Base-by-base conservation (phyloP, 1,140 invertebrate species). In the Drosophila aff. region DNA sequence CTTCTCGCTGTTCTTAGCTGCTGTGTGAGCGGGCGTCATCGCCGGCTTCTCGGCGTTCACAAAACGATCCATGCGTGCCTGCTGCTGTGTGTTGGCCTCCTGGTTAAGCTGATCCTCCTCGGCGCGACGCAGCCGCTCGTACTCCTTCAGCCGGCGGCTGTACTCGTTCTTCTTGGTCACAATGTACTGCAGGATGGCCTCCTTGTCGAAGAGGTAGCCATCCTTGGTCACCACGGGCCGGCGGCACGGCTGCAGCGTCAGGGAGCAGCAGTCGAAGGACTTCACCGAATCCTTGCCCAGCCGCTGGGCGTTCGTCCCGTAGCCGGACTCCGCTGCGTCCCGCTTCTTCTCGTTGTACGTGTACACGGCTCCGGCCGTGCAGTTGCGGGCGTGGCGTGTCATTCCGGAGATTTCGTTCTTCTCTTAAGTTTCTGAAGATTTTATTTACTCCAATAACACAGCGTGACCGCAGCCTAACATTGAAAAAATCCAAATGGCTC, bases 341-440 rank as follows among this genome's bases (percentile, higher is more conserved):
- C 98, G 99, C 92, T 98, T 97, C 92, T 99, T 98, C 92, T 99
- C 99, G 91, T 99, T 97, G 91, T 99, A 99, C 0, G 98, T 99
- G 92, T 99, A 99, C 38, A 99, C 98, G 23, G 98, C 98, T 61
- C 98, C 98, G 16, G 99, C 99, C 3, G 99, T 99, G 89, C 98
- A 98, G 94, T 99, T 99, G 93, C 97, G 96, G 7, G 98, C 98
- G 92, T 99, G 99, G 64, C 99, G 94, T 0, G 97, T 99, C 98
- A 98, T 99, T 28, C 49, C 57, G 1, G 1, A n/a, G 3, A 33
- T 3, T 15, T 16, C 3, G 18, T n/a, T 28, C 18, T n/a, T 18
- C 18, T 10, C 36, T 40, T 21, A 21, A 31, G 33, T 18, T 63
- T 15, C 18, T 4, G 5, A 41, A 63, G 33, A 26, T 31, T 44